Percentiles rank a stretch among this genome's conserved stretches.
These are phyloP conservation scores for Amazona finschi DNA, from an alignment of 2,797 vertebrate species.

Conservation along the genomic window DNA sequence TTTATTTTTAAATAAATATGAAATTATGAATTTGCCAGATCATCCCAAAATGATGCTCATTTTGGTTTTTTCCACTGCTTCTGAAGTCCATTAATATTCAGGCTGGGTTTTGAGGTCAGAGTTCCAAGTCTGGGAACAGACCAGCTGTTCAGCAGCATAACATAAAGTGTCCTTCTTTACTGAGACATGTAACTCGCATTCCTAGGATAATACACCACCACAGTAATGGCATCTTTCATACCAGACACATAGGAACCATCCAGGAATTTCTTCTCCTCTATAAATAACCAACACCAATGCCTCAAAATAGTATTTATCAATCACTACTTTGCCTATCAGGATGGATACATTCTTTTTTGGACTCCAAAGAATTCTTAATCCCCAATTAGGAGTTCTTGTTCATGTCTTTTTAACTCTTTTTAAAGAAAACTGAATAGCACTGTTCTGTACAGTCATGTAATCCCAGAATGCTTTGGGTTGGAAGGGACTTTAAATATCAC, in stretches of 20 bases:
- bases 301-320: not conserved
- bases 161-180: not conserved
- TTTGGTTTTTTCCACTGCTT: not conserved
- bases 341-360: not conserved
- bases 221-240: not conserved
- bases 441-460: not conserved
- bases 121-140: not conserved
- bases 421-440: not conserved
- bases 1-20: not conserved
- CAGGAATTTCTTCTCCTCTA: not conserved
- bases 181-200: slow-evolving; percentile 4
- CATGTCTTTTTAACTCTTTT: not conserved
- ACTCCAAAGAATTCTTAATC: not conserved
- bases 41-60: not conserved
- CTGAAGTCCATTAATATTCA: slow-evolving; percentile 35
- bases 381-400: not conserved
- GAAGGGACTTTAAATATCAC: not conserved
- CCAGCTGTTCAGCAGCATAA: slow-evolving; percentile 4
- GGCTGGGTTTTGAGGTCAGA: slow-evolving; percentile 6
- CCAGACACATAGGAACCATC: not conserved
- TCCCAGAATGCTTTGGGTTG: not conserved
- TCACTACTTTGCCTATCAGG: not conserved
- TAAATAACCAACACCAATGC: not conserved
- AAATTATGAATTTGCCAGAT: not conserved
- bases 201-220: not conserved